Base-by-base conservation (phyloP, 2,888 invertebrate genomes). In the Biston stratarius region DNA sequence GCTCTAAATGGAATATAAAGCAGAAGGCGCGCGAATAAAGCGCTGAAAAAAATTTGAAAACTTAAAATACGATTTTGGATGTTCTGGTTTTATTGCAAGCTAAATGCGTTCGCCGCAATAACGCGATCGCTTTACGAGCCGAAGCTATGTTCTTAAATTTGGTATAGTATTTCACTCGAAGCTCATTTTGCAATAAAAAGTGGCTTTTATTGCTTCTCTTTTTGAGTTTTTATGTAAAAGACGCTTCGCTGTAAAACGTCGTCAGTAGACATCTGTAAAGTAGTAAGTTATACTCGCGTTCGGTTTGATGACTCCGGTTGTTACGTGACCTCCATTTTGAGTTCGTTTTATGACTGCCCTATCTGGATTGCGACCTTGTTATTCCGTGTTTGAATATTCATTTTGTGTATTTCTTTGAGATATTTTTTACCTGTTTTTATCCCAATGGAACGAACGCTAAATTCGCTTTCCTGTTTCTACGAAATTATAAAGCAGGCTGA, bases 71-170 rank as follows among this genome's bases (percentile, higher is more conserved):
- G 85, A 85, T 87, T 86, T 86, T 77, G 77, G 79, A 85, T 82
- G 86, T 83, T 81, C 84, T 38, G 79, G 74, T 77, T 89, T 87
- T 89, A 89, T 88, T 87, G 84, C 83, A 87, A 80, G 77, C 81
- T 80, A 85, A 87, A 88, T 87, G 86, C 87, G 87, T 85, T 81
- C 82, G 85, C 80, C 85, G 86, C 87, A 81, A 83, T 89, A 85
- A 87, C 87, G 83, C 83, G 86, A 89, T 89, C 84, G 86, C 79
- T 90, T 90, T 90, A 90, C 81, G 83, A 83, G 66, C 70, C 77
- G 81, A 81, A 76, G 77, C 69, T 78, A 80, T 82, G 79, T 82
- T 82, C 82, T 82, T 80, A 83, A 85, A 86, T 85, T 85, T 81
- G 81, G 80, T 80, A 81, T 82, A 78, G 80, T 83, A 83, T 82